A percentile compares a stretch with the other conserved stretches of the same genome.
These are phyloP conservation scores for Leptobrachium leishanense DNA, from an alignment of 2,113 vertebrate species.

Conservation along the genomic window DNA sequence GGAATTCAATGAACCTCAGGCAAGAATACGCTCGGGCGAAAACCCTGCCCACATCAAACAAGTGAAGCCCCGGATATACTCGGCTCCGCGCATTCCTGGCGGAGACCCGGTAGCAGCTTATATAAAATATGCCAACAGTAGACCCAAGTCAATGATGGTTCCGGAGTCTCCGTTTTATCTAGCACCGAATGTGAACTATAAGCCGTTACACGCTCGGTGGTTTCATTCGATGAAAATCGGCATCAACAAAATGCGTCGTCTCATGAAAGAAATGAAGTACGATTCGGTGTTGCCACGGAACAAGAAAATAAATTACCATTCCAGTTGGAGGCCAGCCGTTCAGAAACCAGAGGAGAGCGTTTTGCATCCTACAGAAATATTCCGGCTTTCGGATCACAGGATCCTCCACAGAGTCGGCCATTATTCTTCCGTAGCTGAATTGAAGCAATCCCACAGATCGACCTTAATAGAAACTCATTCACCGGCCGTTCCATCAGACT, in stretches of 20 bases:
- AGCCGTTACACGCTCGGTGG: constrained; percentile 20
- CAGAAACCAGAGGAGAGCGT: constrained; percentile 1
- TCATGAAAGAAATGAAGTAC: constrained; percentile 32
- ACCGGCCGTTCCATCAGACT: no score
- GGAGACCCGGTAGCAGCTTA: constrained; percentile 25
- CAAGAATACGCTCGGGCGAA: not conserved
- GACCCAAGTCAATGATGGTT: constrained; percentile 21
- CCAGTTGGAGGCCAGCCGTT: not conserved
- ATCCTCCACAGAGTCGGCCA: not conserved
- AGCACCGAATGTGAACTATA: constrained; percentile 36
- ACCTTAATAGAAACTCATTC: not conserved
- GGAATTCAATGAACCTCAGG: constrained; percentile 20
- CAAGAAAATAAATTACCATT: constrained; percentile 18
- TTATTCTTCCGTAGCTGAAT: not conserved
- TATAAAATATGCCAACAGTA: constrained; percentile 29
- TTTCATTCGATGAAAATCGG: constrained; percentile 36
- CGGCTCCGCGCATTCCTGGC: not conserved
- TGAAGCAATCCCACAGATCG: not conserved
- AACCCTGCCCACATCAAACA: constrained; percentile 13
- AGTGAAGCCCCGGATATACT: constrained; percentile 33
- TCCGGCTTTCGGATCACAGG: not conserved
- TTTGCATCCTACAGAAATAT: not conserved
- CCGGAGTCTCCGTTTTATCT: constrained; percentile 35
- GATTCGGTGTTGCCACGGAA: constrained; percentile 16
- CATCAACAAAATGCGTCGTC: constrained; percentile 31